These are phyloP conservation scores for Albula goreensis DNA, from an alignment of 2,113 vertebrate genomes.

Conservation along the genomic window DNA sequence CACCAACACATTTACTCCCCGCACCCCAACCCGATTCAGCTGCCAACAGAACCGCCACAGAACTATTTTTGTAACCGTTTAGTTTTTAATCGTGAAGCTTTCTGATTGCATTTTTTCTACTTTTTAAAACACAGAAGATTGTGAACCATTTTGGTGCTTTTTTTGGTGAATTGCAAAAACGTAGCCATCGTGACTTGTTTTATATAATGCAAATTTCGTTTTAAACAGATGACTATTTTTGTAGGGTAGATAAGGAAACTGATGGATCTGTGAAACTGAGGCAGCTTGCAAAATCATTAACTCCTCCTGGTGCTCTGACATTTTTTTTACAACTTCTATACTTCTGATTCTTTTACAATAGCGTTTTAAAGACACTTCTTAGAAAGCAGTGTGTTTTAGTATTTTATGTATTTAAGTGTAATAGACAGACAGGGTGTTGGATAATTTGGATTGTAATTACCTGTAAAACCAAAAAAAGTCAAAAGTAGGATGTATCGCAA, in stretches of 20 bases:
- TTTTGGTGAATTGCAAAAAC: constrained; percentile 32
- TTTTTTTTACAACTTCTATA: constrained; percentile 24
- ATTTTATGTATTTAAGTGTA: constrained; percentile 29
- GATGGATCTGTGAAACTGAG: constrained; percentile 24
- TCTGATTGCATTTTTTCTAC: constrained; percentile 18
- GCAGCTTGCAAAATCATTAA: constrained; percentile 35
- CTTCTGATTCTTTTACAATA: constrained; percentile 22
- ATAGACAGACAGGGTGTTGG: constrained; percentile 36
- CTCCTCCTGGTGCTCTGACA: constrained; percentile 51
- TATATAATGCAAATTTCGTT: constrained; percentile 43
- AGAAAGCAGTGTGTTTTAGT: constrained; percentile 41
- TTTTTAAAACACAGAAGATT: constrained; percentile 26
- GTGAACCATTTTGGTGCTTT: constrained; percentile 38
- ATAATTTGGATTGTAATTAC: constrained; percentile 34
- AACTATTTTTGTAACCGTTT: constrained; percentile 65
- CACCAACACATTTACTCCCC: constrained; percentile 45
- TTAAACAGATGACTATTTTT: constrained; percentile 26
- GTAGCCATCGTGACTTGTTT: constrained; percentile 32
- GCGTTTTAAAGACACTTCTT: constrained; percentile 47
- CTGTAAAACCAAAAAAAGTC: constrained; percentile 18
- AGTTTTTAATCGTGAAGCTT: constrained; percentile 43
- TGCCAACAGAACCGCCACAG: constrained; percentile 65
- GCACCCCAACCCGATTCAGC: constrained; percentile 45
- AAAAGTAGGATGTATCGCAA: not conserved
- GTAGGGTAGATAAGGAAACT: constrained; percentile 22